phyloP scores from a whole-genome alignment of 2,888 invertebrate genomes.

The Ophion costatus region DNA sequence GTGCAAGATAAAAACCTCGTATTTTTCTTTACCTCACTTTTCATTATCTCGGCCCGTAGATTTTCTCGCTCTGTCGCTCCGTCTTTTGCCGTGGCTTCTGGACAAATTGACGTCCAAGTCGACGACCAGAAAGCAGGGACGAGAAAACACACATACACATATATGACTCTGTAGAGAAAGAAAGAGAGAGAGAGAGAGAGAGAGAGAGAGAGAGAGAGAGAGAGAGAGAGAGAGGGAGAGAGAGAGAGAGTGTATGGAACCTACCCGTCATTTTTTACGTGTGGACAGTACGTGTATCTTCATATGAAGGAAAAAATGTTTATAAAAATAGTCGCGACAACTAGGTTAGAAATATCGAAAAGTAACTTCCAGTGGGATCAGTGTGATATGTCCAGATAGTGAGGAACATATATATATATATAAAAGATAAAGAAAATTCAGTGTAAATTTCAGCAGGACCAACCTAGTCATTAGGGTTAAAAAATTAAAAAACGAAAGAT shows the following conservation, averaged over 20 bases:
- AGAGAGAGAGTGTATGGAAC: background rate
- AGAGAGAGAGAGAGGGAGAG: constrained; percentile 3
- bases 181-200: background rate
- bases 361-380: too few relatives aligned
- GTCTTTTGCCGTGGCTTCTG: constrained; percentile 9
- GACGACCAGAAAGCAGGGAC: constrained; percentile 32
- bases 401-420: too few relatives aligned
- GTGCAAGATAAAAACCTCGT: constrained; percentile 47
- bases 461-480: too few relatives aligned
- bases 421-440: too few relatives aligned
- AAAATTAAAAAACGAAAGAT: too few relatives aligned
- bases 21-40: constrained; percentile 25
- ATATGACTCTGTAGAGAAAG: background rate
- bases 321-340: constrained; percentile 18
- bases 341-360: background rate
- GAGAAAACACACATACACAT: background rate
- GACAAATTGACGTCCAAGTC: constrained; percentile 46
- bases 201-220: constrained; percentile 5
- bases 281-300: constrained; percentile 10
- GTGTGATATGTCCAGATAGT: too few relatives aligned
- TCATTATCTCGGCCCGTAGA: constrained; percentile 26
- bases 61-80: constrained; percentile 19
- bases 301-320: constrained; percentile 37
- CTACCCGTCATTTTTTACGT: background rate
- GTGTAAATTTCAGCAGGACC: too few relatives aligned